phyloP scores from a whole-genome alignment of 2,113 vertebrate species.

The Oceanites oceanicus region DNA sequence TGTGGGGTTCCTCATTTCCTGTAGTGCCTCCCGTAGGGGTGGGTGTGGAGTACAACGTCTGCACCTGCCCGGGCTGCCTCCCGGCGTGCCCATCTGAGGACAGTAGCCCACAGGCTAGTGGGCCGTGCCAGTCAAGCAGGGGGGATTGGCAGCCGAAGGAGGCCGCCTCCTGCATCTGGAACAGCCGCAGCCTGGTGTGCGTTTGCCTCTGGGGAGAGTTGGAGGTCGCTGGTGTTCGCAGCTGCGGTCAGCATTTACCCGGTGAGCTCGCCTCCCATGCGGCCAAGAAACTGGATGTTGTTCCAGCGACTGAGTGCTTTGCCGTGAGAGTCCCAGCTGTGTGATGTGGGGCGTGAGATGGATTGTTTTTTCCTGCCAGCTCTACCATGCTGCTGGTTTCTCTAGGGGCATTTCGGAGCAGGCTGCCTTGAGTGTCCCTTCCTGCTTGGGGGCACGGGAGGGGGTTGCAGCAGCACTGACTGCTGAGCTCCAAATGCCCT shows the following conservation, averaged over 20 bases:
- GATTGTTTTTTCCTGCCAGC: not conserved
- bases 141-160: not conserved
- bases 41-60: fast-evolving
- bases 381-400: not conserved
- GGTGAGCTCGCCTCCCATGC: not conserved
- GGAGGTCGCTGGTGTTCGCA: not conserved
- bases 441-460: not conserved
- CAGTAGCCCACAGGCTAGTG: not conserved
- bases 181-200: not conserved
- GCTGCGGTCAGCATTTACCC: fast-evolving
- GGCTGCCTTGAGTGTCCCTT: not conserved
- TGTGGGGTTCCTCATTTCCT: fast-evolving
- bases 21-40: not conserved
- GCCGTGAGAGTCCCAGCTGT: not conserved
- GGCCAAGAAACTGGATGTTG: fast-evolving
- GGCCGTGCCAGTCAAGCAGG: not conserved
- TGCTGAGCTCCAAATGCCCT: not conserved
- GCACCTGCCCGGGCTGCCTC: not conserved
- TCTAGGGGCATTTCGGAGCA: not conserved
- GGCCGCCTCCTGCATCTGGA: fast-evolving
- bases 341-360: not conserved
- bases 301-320: not conserved
- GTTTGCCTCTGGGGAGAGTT: not conserved
- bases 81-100: fast-evolving
- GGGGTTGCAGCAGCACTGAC: not conserved